These are phyloP conservation scores for Lasaia peninsularis DNA, from an alignment of 1,140 invertebrate genomes.

Conservation along the genomic window DNA sequence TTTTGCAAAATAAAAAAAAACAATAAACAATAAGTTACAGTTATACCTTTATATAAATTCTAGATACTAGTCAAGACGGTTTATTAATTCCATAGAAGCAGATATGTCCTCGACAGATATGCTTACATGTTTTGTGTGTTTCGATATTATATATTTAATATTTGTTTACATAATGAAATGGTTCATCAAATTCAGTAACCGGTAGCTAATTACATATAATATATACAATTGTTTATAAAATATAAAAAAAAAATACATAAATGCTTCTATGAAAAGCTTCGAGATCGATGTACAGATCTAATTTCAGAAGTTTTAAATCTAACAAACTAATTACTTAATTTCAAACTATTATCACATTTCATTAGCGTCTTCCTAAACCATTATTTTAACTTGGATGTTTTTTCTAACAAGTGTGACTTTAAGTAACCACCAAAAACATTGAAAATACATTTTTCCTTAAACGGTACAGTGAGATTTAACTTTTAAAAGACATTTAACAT, in stretches of 20 bases:
- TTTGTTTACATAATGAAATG: too few species aligned
- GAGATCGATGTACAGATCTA: slow-evolving; percentile 40
- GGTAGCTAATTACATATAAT: not conserved
- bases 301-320: slow-evolving; percentile 32
- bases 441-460: slow-evolving; percentile 6
- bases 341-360: slow-evolving; percentile 68
- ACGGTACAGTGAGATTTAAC: not conserved
- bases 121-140: slow-evolving; percentile 16
- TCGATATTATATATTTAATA: too few species aligned
- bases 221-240: not conserved
- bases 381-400: slow-evolving; percentile 4
- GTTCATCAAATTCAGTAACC: too few species aligned
- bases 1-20: slow-evolving; percentile 7
- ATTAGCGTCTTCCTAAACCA: slow-evolving; percentile 27
- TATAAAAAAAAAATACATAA: slow-evolving; percentile 36
- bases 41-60: slow-evolving; percentile 8
- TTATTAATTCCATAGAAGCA: slow-evolving; percentile 54
- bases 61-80: slow-evolving; percentile 15
- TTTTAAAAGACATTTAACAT: not conserved
- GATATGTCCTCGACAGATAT: slow-evolving; percentile 53
- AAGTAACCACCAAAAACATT: not conserved
- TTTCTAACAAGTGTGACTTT: not conserved
- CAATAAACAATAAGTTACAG: slow-evolving; percentile 14
- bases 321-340: slow-evolving; percentile 49
- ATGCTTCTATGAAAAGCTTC: slow-evolving; percentile 60